Base-by-base conservation (phyloP, 2,888 invertebrate species). In the Microplitis deprimator region DNA sequence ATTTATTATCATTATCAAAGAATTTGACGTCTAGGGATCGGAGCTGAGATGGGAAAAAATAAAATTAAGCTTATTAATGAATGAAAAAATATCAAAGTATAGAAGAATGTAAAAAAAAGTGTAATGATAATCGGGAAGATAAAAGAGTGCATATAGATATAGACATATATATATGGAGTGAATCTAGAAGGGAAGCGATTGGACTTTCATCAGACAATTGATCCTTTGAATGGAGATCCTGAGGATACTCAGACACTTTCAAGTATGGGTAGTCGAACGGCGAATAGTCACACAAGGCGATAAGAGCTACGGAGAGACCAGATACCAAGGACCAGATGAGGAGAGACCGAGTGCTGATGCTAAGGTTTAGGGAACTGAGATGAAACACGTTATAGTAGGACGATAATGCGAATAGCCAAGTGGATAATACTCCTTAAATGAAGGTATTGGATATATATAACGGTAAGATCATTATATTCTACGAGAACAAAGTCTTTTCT, bases 381-480 rank as follows among this genome's bases (percentile, higher is more conserved):
- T 50, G 50, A 50, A 50, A 62, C n/a, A 64, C n/a, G 17, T 40
- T 41, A 71, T 62, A 64, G 17, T 38, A 84, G 82, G 84, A 86
- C 85, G 87, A 86, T 87, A 87, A 87, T 86, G 86, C 84, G 84
- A 81, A 87, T 86, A 86, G 86, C 87, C 87, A 86, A 86, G 86
- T 83, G 85, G 85, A 87, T 87, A 87, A 87, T 87, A 85, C 86
- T 85, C 83, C 83, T 82, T 83, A 82, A 83, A 84, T 84, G 85
- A 87, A 81, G 78, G 77, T 77, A 69, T 76, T 76, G 73, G 83
- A 50, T 50, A 79, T 83, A 85, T 84, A 87, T 87, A 88, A 88
- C 87, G 86, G 87, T 85, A 87, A 86, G 87, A 87, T 88, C 87
- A 87, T 87, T 88, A 88, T 87, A 87, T 87, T 85, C 85, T 13